Base-by-base conservation (phyloP, 2,797 vertebrate species). In the Cottoperca gobio region DNA sequence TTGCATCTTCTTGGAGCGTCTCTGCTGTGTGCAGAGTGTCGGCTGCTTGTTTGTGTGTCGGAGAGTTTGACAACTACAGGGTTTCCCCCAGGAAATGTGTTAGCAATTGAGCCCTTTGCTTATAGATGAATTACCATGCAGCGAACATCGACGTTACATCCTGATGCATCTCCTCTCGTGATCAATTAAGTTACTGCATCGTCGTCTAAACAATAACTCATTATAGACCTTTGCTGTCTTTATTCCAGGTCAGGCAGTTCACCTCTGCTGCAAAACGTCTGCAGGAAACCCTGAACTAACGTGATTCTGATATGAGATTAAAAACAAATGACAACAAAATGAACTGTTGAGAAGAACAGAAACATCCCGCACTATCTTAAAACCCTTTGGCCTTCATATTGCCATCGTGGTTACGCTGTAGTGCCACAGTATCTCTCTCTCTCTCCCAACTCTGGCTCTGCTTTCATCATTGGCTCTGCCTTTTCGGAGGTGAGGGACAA, bases 361-460 rank as follows among this genome's bases (percentile, higher is more conserved):
- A 31, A 13, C 49, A 9, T 52, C 21, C 24, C 23, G 75, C 73
- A 81, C 78, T 85, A 83, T 54, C 43, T 83, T 69, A 42, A 31
- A 79, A 72, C 74, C 68, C 72, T 53, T 40, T 79, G 72, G 75
- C 75, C 74, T 76, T 33, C 74, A 65, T 63, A 58, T 65, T 40
- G 82, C 79, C 86, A 69, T 63, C 16, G 79, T 9, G 77, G 77
- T 80, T 82, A 86, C 76, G 76, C 81, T 58, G 61, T 82, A 86
- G 84, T 84, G 77, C 84, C 71, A 78, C 33, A 78, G 70, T 0
- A 31, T 33, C 52, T 62, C 70, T 66, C 64, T 70, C 66, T 61
- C 64, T 68, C 19, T 69, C 79, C 73, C 79, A 43, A 12, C 16
- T 52, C 68, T 8, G 70, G 73, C 81, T 84, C 64, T 73, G 79